A percentile compares a stretch with the other conserved stretches of the same genome.
Conservation (phyloP, 2,888 invertebrate species). For the Eugnorisma glareosa region DNA sequence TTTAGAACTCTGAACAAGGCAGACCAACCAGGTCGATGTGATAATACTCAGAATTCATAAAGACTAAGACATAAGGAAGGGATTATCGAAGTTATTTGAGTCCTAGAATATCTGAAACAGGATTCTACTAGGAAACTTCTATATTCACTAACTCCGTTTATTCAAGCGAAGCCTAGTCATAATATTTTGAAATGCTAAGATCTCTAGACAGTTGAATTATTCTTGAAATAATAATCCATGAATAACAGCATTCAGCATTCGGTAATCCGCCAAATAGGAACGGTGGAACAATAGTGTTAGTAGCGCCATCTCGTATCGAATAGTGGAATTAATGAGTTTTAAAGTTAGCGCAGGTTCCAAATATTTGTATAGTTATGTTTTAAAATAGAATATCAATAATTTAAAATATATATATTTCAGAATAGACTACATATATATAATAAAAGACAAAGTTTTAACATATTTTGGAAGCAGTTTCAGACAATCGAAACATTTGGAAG, state of each 20-base stretch:
- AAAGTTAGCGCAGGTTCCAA: neutral
- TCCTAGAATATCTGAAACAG: conserved; percentile 41
- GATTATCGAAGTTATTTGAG: conserved; percentile 40
- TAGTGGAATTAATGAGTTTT: conserved; percentile 58
- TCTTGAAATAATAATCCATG: conserved; percentile 59
- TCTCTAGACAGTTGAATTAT: conserved; percentile 59
- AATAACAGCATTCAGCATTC: conserved; percentile 49
- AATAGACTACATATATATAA: neutral
- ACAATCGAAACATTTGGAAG: no score
- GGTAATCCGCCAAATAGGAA: conserved; percentile 41
- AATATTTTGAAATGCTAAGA: conserved; percentile 60
- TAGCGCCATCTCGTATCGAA: conserved; percentile 78
- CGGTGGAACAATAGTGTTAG: conserved; percentile 28
- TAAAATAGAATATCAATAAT: neutral
- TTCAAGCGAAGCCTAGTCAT: conserved; percentile 46
- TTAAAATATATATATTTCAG: neutral
- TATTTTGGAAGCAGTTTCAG: neutral
- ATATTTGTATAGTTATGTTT: neutral
- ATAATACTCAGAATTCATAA: conserved; percentile 39
- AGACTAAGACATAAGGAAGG: conserved; percentile 62
- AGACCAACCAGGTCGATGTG: conserved; percentile 44
- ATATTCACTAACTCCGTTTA: conserved; percentile 30
- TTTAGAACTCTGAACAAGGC: conserved; percentile 20
- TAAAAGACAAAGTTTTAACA: neutral
- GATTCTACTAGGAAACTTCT: conserved; percentile 58